phyloP scores from a whole-genome alignment of 2,888 invertebrate species.

The Poecilobothrus nobilitatus region DNA sequence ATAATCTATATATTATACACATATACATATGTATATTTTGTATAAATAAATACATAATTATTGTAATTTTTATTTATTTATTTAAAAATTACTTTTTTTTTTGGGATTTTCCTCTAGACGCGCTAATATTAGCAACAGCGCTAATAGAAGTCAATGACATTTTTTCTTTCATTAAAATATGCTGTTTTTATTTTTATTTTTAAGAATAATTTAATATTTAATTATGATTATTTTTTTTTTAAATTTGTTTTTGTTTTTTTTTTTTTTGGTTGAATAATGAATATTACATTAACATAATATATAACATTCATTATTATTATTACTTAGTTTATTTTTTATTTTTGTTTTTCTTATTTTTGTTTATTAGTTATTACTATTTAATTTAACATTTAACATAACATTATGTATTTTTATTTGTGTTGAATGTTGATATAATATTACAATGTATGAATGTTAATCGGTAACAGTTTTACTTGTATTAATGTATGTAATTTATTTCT shows the following conservation, averaged over 20 bases:
- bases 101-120: background rate
- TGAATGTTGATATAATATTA: too few species aligned
- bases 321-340: too few species aligned
- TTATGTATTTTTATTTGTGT: too few species aligned
- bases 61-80: background rate
- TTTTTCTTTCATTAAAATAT: background rate
- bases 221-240: background rate
- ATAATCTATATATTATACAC: background rate
- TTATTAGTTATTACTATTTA: too few species aligned
- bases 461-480: too few species aligned
- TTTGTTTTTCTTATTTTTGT: background rate
- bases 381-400: too few species aligned
- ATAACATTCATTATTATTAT: background rate
- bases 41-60: conserved; percentile 4
- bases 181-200: background rate
- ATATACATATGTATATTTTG: background rate
- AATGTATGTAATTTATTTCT: too few species aligned
- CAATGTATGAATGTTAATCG: too few species aligned
- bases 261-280: background rate
- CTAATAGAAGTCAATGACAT: background rate
- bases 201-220: conserved; percentile 5
- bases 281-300: background rate
- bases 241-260: too few species aligned
- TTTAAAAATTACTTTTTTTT: background rate
- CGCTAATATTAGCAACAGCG: background rate